Percentiles rank a stretch among this genome's conserved stretches.
phyloP scores from a whole-genome alignment of 1,140 invertebrate species.

The Oryzaephilus surinamensis region DNA sequence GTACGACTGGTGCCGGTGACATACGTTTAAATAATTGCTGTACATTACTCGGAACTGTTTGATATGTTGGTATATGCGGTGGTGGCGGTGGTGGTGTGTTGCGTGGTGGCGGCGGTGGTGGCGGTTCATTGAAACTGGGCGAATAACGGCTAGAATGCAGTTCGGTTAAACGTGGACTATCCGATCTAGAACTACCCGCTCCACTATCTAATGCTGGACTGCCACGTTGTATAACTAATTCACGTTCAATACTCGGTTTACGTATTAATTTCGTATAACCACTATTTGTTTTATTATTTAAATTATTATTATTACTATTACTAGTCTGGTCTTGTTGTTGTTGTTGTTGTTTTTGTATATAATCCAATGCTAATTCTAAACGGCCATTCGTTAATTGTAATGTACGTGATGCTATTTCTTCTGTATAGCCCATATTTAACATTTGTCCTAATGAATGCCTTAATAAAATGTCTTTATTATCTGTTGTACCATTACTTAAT shows the following conservation, averaged over 20 bases:
- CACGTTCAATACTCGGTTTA: constrained; percentile 76
- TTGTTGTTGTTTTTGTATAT: constrained; percentile 54
- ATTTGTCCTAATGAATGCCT: constrained; percentile 40
- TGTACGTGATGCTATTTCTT: constrained; percentile 57
- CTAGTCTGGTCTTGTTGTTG: too few relatives aligned
- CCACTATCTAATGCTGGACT: constrained; percentile 80
- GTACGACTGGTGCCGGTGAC: constrained; percentile 61
- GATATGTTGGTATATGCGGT: constrained; percentile 31
- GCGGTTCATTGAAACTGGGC: constrained; percentile 50
- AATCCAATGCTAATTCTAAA: constrained; percentile 57
- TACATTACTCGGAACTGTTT: constrained; percentile 50
- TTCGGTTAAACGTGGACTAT: constrained; percentile 60
- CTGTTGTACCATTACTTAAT: constrained; percentile 54
- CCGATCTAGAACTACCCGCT: constrained; percentile 76
- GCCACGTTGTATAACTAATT: constrained; percentile 62
- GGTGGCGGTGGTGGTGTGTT: constrained; percentile 60
- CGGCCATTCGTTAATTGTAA: constrained; percentile 57
- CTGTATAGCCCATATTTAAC: constrained; percentile 48
- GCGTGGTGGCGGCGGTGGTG: constrained; percentile 54
- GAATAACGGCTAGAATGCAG: constrained; percentile 51
- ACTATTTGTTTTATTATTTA: constrained; percentile 29
- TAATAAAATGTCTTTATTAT: constrained; percentile 40
- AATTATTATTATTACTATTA: too few relatives aligned
- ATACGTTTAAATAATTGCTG: constrained; percentile 78
- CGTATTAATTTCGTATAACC: constrained; percentile 64